Base-by-base conservation (phyloP, 2,113 vertebrate species). In the Lagopus leucura region DNA sequence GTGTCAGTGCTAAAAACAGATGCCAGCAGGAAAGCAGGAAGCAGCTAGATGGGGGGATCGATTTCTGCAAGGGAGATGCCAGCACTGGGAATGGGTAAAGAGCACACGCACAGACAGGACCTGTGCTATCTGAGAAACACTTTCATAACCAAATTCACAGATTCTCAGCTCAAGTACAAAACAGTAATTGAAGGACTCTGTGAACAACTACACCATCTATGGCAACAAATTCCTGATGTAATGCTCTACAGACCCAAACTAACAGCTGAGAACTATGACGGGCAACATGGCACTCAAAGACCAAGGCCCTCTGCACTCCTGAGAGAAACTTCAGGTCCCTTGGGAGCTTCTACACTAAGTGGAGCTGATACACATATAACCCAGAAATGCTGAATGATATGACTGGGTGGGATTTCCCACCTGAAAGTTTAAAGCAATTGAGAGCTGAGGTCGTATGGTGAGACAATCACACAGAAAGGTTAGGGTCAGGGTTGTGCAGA, bases 1-100 rank as follows among this genome's bases (percentile, higher is more conserved):
- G 95, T 88, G 83, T 61, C 65, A 95, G 57, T 20, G 91, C 95
- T 93, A 96, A 95, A 97, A 93, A 92, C 70, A 13, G 95, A 90
- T 92, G 88, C 83, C 94, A 97, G 73, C 89, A 93, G 93, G 90
- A 92, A 91, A 70, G 78, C 91, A 93, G 93, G 93, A 95, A 95
- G 92, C 27, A 70, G 63, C 81, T 66, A 34, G 71, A 84, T 36
- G 82, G 61, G 61, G 92, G 70, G 80, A 86, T 84, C 73, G 58
- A 79, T 92, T 96, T 88, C 43, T 57, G 48, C 57, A 83, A 18
- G 58, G 71, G 78, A 90, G 79, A 77, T 0, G 3, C 76, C 55
- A 91, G 80, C 77, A 45, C 65, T 74, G 93, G 66, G 93, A 78
- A 69, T 88, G 70, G 86, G 25, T 65, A 22, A 43, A 61, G 48